Conservation (phyloP, 2,113 vertebrate genomes). For the Tetrao urogallus region DNA sequence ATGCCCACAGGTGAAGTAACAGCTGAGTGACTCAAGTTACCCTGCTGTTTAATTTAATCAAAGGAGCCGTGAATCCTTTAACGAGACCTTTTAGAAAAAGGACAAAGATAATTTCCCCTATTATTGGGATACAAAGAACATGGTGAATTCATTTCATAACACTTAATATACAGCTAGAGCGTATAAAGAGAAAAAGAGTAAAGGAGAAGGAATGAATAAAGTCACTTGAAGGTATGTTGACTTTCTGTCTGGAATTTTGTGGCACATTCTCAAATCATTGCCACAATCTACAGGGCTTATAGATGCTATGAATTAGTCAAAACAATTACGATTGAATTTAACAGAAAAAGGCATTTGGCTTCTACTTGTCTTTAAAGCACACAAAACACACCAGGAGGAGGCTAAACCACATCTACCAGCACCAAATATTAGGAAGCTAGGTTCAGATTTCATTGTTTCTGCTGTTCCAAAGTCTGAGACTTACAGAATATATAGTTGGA, state of each 20-base stretch:
- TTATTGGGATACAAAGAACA: constrained; percentile 11
- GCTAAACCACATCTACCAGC: neutral
- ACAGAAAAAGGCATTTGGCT: neutral
- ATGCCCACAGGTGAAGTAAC: constrained; percentile 46
- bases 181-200: neutral
- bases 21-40: constrained; percentile 19
- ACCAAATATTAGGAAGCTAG: neutral
- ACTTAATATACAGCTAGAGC: neutral
- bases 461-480: neutral
- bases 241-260: neutral
- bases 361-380: neutral
- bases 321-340: neutral
- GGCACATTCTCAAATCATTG: neutral
- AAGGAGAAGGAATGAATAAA: neutral
- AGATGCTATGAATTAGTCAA: neutral
- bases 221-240: neutral
- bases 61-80: constrained; percentile 32
- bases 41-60: constrained; percentile 57
- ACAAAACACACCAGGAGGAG: neutral
- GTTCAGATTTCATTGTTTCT: neutral
- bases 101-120: neutral
- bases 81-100: constrained; percentile 40
- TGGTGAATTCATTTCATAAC: neutral
- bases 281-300: neutral
- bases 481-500: neutral